Base-by-base conservation (phyloP, 2,888 invertebrate species). In the Tenthredo amoena region DNA sequence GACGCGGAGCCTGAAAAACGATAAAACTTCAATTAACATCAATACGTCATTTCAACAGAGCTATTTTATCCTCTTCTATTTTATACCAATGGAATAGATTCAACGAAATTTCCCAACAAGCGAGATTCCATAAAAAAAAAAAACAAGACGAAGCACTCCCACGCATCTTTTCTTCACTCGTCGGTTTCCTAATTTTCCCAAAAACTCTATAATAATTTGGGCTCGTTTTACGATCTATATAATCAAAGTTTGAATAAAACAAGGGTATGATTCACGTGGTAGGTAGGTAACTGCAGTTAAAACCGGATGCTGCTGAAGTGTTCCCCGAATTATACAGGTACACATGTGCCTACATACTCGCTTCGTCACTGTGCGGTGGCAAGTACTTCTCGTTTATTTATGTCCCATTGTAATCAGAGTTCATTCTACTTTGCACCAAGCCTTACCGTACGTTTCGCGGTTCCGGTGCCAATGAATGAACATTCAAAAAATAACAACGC, bases 1-100 rank as follows among this genome's bases (percentile, higher is more conserved):
- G 93, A 92, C 84, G 92, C 89, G 68, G 92, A 91, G 87, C 93
- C 93, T 93, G 90, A n/a, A 90, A 90, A 40, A 40, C 1, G 50
- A 55, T 55, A 77, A 77, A 31, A n/a, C 15, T 77, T 2, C 15
- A 31, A 68, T 34, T 31, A 50, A 77, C 7, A 47, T 50, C 50
- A n/a, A 55, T 18, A 9, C 12, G 31, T 40, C 7, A 55, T 34
- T 18, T 3, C 4, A 21, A 26, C 31, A 31, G 5, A 43, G 12
- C 12, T 37, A 12, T 58, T 37, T 18, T 12, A 15, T 40, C 12
- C 12, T 37, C 18, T 81, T 50, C 0, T 47, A 6, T 76, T 18
- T 74, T 74, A 76, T 26, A 72, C 71, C 26, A 31, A 65, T 58
- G 21, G 2, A 0, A 31, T 4, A 31, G 0, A 65, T 62, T 9